A percentile compares a stretch with the other conserved stretches of the same genome.
phyloP scores from a whole-genome alignment of 1,140 invertebrate species.

The Bombyx mandarina region DNA sequence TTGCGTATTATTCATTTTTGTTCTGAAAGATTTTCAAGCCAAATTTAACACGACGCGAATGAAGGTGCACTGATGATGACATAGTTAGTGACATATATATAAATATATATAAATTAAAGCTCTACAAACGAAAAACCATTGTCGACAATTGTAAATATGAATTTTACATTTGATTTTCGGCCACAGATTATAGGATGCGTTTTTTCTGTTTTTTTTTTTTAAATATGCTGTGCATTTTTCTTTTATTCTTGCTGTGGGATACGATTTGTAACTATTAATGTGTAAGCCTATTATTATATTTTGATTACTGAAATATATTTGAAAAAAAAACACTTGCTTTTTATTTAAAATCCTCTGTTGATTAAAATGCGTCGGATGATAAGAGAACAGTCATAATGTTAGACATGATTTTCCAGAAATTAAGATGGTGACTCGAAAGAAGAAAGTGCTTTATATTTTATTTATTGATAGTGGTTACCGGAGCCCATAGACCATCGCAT shows the following conservation, averaged over 20 bases:
- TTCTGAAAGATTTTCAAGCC: constrained; percentile 24
- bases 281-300: constrained; percentile 71
- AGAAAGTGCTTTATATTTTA: too few relatives aligned
- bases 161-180: constrained; percentile 13
- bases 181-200: not conserved
- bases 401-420: too few relatives aligned
- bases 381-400: too few relatives aligned
- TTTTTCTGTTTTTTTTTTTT: constrained; percentile 6
- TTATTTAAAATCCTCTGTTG: not conserved
- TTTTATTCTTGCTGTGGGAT: constrained; percentile 22
- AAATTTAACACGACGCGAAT: constrained; percentile 45
- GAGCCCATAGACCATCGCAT: too few relatives aligned
- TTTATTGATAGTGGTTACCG: too few relatives aligned
- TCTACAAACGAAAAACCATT: constrained; percentile 46
- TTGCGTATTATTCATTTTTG: constrained; percentile 30
- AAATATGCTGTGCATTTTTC: constrained; percentile 3
- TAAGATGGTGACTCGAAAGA: too few relatives aligned
- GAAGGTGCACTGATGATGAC: constrained; percentile 49
- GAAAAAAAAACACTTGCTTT: constrained; percentile 25
- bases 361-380: too few relatives aligned
- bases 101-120: constrained; percentile 20
- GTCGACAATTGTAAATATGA: constrained; percentile 47
- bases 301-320: constrained; percentile 71
- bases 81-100: constrained; percentile 2
- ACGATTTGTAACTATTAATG: constrained; percentile 66